Evolutionary conservation across 2,888 invertebrate genomes (phyloP), one percentile per base, ranked within the genome.

Genomic region (Sussaba pulchella): DNA sequence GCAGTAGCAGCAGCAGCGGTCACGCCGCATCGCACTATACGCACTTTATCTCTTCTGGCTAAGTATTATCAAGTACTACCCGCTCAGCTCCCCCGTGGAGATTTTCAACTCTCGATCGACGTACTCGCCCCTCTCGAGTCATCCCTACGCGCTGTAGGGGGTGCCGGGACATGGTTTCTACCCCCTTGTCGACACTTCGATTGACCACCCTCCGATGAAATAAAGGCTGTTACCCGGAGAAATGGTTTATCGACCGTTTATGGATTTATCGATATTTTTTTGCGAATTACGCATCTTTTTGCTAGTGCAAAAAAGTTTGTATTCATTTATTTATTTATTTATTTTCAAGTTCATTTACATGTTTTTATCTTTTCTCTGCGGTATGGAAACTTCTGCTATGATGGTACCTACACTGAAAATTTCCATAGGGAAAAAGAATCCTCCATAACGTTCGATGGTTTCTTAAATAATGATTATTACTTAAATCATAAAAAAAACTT

Each of bases 61-160:
- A 72, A 72, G 72, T n/a, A n/a, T n/a, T 78, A 78, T 72, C 78
- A 78, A 78, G 66, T 61, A 43, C 66, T 50, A 72, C 10, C n/a
- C n/a, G n/a, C 41, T 57, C 43, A 31, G 36, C 63, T 47, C 24
- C 47, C 70, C 64, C 24, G 50, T 50, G 59, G 61, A 41, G 57
- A 59, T 59, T 61, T 24, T 43, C 43, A 61, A 43, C 21, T 36
- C 26, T 43, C 26, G 36, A 39, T 61, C 14, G 26, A 59, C 72
- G 66, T 52, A 57, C 59, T 59, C 14, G 9, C n/a, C 4, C 9
- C 21, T 21, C 26, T 41, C 52, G 47, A 64, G 61, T 72, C 52
- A 78, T 41, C 69, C 69, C 41, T 43, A 12, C 69, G 17, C 41
- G 1, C 9, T 26, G 41, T n/a, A n/a, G n/a, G n/a, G n/a, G n/a